Evolutionary conservation across 2,888 invertebrate genomes (phyloP), one percentile per base, ranked within the genome.

Genomic region (Pterostichus niger): DNA sequence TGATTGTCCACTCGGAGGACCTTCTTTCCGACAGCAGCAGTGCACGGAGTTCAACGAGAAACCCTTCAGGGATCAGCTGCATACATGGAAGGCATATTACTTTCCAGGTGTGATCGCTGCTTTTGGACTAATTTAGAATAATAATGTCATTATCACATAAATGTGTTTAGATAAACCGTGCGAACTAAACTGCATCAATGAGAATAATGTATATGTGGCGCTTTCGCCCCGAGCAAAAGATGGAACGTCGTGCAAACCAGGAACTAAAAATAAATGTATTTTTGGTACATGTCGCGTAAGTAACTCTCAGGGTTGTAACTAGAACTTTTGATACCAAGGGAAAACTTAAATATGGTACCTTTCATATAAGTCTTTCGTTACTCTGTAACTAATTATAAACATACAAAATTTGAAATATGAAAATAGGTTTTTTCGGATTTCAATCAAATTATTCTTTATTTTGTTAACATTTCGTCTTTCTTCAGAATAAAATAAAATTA

Each of bases 261-360:
- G 93, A 15, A 92, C 92, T 0, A 91, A 92, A 83, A 91, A 94
- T 88, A 92, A 94, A 91, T 94, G 94, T 87, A 92, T 94, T 85
- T 90, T 91, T 84, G 94, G 94, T 46, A 89, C 90, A 84, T 94
- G 94, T 88, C 90, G 91, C 89, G 94, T 94, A 88, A 89, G 91
- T 89, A 33, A 24, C 24, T 24, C 24, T 24, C 3, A 24, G 2
- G 24, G 24, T n/a, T n/a, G n/a, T n/a, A n/a, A n/a, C n/a, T n/a
- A n/a, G n/a, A n/a, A n/a, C n/a, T n/a, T n/a, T n/a, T n/a, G n/a
- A n/a, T n/a, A n/a, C n/a, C n/a, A n/a, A n/a, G n/a, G n/a, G n/a
- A n/a, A n/a, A n/a, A n/a, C n/a, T n/a, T n/a, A n/a, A n/a, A n/a
- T n/a, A n/a, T n/a, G n/a, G n/a, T n/a, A n/a, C n/a, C n/a, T n/a